Conservation (phyloP, 2,797 vertebrate species). For the Poeciliopsis paucimaculata region DNA sequence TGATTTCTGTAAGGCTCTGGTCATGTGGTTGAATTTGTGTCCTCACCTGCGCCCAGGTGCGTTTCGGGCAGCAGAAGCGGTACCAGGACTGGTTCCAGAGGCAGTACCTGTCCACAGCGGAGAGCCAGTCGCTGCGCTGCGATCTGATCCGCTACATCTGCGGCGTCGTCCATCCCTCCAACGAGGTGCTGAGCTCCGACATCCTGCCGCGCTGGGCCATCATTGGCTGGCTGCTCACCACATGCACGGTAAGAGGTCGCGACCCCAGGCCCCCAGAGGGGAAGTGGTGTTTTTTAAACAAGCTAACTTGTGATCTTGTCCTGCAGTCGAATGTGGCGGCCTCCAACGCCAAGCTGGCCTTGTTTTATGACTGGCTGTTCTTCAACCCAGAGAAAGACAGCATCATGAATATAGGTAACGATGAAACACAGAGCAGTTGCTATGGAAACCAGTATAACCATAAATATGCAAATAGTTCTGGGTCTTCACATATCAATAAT, state of each 20-base stretch:
- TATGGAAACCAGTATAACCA: neutral
- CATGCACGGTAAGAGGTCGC: conserved; percentile 88
- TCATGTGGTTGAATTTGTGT: neutral
- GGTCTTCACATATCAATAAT: neutral
- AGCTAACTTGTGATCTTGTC: neutral
- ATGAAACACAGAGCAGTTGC: neutral
- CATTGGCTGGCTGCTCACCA: conserved; percentile 97
- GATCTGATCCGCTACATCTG: conserved; percentile 98
- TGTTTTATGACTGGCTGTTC: conserved; percentile 99
- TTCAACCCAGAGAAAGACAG: conserved; percentile 98
- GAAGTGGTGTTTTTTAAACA: neutral
- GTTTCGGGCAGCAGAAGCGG: conserved; percentile 95
- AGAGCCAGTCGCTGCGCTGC: conserved; percentile 95
- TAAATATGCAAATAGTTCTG: neutral
- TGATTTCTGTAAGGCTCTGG: neutral
- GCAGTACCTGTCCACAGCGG: conserved; percentile 93
- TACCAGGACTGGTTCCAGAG: conserved; percentile 99
- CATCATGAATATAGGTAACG: conserved; percentile 97
- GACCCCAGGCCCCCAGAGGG: neutral
- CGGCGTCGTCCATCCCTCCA: conserved; percentile 95
- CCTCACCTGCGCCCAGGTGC: conserved; percentile 78
- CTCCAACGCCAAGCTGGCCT: conserved; percentile 94
- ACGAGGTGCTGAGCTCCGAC: conserved; percentile 96
- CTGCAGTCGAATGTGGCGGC: conserved; percentile 94
- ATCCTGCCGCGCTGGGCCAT: conserved; percentile 97